phyloP scores from a whole-genome alignment of 2,888 invertebrate genomes.

The Cephus rjabovi region DNA sequence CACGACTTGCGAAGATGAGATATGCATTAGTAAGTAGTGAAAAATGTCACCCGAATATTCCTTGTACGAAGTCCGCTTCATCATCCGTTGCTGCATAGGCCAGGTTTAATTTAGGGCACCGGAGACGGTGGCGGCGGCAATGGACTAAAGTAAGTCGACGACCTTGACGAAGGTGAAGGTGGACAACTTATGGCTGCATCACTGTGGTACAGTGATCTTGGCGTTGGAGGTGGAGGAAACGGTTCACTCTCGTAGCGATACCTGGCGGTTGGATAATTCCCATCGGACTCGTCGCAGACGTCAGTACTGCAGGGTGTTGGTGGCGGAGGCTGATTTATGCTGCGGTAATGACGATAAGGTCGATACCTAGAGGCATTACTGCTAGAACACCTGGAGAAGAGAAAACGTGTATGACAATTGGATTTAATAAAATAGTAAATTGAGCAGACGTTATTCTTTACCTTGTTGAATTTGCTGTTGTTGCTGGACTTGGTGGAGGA shows the following conservation, averaged over 20 bases:
- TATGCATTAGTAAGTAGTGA: neutral
- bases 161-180: constrained; percentile 76
- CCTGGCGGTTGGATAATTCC: constrained; percentile 74
- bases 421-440: neutral
- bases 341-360: constrained; percentile 81
- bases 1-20: neutral
- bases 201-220: constrained; percentile 80
- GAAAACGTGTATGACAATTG: neutral
- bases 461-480: constrained; percentile 73
- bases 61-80: neutral
- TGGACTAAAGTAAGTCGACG: constrained; percentile 83
- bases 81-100: neutral
- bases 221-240: constrained; percentile 82
- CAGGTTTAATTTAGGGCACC: constrained; percentile 66
- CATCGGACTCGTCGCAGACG: constrained; percentile 91
- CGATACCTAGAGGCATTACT: constrained; percentile 75
- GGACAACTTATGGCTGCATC: constrained; percentile 76
- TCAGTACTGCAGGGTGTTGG: constrained; percentile 96
- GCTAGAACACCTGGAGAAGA: constrained; percentile 57
- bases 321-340: constrained; percentile 88
- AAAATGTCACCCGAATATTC: neutral
- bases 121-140: constrained; percentile 90
- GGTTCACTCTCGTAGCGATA: constrained; percentile 76
- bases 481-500: constrained; percentile 92
- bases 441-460: constrained; percentile 24